Evolutionary conservation across 2,113 vertebrate species (phyloP).

Genomic region (Tyrannus savana): DNA sequence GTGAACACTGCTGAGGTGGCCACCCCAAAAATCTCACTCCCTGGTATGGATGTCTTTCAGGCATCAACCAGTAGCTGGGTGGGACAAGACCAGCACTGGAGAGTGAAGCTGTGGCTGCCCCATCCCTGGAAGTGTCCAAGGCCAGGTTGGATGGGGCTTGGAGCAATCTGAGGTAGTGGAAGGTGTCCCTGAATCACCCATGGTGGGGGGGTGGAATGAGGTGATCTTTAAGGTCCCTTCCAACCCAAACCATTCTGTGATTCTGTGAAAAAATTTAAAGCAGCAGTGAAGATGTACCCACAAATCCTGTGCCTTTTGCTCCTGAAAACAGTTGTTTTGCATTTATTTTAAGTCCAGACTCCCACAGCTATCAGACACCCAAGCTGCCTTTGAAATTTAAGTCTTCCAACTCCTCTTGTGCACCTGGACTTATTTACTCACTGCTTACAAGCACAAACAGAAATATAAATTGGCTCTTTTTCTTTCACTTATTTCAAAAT

Average conservation of each 20-base stretch:
- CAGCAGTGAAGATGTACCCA: background rate
- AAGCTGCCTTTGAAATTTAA: background rate
- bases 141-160: rapidly evolving
- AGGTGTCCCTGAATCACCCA: background rate
- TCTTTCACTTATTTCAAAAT: background rate
- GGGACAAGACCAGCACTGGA: background rate
- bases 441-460: background rate
- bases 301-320: background rate
- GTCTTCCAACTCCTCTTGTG: background rate
- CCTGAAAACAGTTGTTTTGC: background rate
- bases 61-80: background rate
- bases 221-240: background rate
- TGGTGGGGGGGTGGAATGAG: background rate
- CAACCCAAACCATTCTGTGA: background rate
- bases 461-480: slow-evolving; percentile 16
- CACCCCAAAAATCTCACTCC: background rate
- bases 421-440: slow-evolving; percentile 18
- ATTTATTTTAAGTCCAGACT: background rate
- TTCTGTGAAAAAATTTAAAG: background rate
- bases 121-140: background rate
- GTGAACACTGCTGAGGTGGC: background rate
- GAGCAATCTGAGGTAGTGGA: background rate
- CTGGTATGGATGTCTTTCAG: background rate
- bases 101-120: background rate
- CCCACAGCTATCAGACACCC: background rate